phyloP scores from a whole-genome alignment of 1,140 invertebrate genomes.

The Cydia fagiglandana region DNA sequence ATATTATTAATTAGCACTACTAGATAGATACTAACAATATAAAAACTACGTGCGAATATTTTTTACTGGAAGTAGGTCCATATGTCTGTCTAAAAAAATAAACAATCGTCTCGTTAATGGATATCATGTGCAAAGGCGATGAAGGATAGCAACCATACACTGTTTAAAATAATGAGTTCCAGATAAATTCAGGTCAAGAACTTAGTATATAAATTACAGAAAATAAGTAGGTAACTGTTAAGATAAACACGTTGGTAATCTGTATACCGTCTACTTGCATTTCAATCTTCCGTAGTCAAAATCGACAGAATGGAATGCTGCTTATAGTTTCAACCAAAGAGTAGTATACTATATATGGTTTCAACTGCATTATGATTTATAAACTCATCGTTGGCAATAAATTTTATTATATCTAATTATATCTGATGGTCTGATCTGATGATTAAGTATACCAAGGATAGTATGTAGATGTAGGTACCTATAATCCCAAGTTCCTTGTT shows the following conservation, averaged over 20 bases:
- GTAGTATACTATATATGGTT: too few species aligned
- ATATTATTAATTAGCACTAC: too few species aligned
- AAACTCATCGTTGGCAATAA: too few species aligned
- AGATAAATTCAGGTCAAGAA: conserved; percentile 29
- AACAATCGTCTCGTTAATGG: conserved; percentile 17
- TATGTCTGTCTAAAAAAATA: conserved; percentile 10
- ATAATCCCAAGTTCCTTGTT: too few species aligned
- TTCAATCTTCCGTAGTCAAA: neutral
- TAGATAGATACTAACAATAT: neutral
- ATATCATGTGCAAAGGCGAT: conserved; percentile 3
- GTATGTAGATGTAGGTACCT: too few species aligned
- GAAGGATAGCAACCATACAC: conserved; percentile 15
- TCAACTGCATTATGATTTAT: too few species aligned
- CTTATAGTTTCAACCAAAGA: too few species aligned
- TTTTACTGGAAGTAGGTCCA: conserved; percentile 7
- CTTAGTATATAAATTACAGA: neutral
- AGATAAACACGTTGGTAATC: neutral
- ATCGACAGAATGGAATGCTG: too few species aligned
- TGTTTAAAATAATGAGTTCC: conserved; percentile 27
- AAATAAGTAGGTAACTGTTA: neutral
- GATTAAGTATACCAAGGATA: too few species aligned
- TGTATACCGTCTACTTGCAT: neutral
- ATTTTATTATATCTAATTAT: too few species aligned
- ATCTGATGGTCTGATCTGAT: too few species aligned
- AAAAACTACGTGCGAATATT: conserved; percentile 9